These are phyloP conservation scores for Melanocharis versteri DNA, from an alignment of 2,113 vertebrate species.

Conservation along the genomic window DNA sequence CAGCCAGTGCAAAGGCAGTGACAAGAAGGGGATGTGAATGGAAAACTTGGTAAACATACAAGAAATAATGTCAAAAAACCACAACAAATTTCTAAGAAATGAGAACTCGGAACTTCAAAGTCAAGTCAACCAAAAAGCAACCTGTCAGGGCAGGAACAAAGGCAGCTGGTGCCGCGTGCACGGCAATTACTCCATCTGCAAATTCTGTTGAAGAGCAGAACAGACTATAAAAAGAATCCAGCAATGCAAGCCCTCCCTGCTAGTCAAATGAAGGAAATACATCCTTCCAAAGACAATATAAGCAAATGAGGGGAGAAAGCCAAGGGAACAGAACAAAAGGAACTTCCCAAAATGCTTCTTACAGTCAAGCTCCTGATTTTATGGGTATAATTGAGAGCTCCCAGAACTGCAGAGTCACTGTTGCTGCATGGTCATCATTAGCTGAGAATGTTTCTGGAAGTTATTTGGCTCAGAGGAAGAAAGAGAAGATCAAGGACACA, in stretches of 20 bases:
- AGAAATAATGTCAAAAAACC: background rate
- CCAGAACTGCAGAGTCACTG: background rate
- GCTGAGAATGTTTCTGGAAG: background rate
- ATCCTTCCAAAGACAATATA: background rate
- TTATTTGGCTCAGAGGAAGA: background rate
- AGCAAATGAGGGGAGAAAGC: background rate
- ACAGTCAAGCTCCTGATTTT: background rate
- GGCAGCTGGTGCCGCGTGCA: background rate
- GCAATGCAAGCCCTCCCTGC: background rate
- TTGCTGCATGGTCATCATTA: background rate
- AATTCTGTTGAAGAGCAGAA: background rate
- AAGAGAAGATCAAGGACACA: background rate
- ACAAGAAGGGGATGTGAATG: slow-evolving; percentile 2
- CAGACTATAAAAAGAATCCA: background rate
- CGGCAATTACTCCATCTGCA: background rate
- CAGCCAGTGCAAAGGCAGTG: slow-evolving; percentile 8
- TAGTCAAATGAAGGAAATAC: background rate
- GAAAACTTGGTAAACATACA: background rate
- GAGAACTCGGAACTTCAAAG: slow-evolving; percentile 27
- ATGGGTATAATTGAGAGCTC: background rate
- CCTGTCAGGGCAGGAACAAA: slow-evolving; percentile 40
- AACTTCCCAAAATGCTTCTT: background rate
- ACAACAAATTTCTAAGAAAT: slow-evolving; percentile 30
- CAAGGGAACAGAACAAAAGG: background rate
- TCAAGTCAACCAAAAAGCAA: background rate